Evolutionary conservation across 2,113 vertebrate genomes (phyloP).

Genomic region (Tragulus kanchil): DNA sequence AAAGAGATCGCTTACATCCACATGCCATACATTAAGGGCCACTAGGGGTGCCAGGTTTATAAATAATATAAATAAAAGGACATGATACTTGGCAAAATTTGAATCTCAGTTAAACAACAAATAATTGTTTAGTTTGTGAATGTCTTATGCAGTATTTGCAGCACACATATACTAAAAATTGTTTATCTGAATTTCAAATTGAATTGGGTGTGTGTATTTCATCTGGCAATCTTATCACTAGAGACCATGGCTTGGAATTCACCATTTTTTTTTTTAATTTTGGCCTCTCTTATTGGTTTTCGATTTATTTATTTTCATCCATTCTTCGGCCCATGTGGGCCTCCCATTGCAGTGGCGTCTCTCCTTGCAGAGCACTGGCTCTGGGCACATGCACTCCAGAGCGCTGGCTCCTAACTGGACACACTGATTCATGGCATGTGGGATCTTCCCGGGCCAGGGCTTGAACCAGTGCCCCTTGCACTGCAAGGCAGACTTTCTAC

Average conservation of each 20-base stretch:
- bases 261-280: background rate
- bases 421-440: no score
- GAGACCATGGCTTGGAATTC: background rate
- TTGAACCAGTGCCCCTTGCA: no score
- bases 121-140: background rate
- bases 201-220: background rate
- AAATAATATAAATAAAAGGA: background rate
- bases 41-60: background rate
- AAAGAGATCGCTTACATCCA: no score
- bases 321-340: no score
- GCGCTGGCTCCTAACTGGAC: no score
- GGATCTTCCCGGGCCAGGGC: no score
- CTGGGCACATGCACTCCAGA: no score
- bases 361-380: no score
- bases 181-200: conserved; percentile 19
- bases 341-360: no score
- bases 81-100: background rate
- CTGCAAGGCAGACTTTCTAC: no score
- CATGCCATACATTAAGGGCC: background rate
- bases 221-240: conserved; percentile 7
- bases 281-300: no score
- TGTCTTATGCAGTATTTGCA: background rate
- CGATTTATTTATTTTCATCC: no score
- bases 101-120: background rate
- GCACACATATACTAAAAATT: background rate